These are phyloP conservation scores for Amphiduros pacificus DNA, from an alignment of 2,888 invertebrate species.

Conservation along the genomic window DNA sequence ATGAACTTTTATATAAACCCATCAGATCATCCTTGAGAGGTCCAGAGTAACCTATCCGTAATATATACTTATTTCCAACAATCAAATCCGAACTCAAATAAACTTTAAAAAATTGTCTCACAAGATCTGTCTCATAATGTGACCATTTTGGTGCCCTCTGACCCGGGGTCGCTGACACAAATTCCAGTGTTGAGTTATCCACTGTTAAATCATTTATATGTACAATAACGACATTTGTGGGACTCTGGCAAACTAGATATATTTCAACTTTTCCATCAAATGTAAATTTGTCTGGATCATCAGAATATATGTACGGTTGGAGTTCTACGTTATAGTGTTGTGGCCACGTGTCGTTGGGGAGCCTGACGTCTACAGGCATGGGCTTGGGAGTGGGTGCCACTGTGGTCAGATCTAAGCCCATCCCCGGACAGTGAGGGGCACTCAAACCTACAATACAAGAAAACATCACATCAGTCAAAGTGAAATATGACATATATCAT, in stretches of 20 bases:
- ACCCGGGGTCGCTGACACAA: neutral
- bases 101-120: constrained; percentile 62
- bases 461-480: too few species aligned
- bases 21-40: constrained; percentile 23
- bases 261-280: neutral
- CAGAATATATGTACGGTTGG: neutral
- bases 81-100: constrained; percentile 66
- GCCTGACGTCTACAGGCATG: neutral
- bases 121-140: constrained; percentile 33
- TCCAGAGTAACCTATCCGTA: constrained; percentile 60
- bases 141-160: constrained; percentile 22
- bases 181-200: neutral
- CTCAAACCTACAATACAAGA: too few species aligned
- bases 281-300: neutral
- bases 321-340: neutral
- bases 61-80: constrained; percentile 68
- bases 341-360: neutral
- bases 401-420: too few species aligned
- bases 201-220: neutral
- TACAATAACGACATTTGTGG: neutral
- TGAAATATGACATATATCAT: too few species aligned
- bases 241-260: neutral
- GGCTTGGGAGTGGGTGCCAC: neutral
- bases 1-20: constrained; percentile 31
- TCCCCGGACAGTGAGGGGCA: too few species aligned